phyloP scores from a whole-genome alignment of 1,140 invertebrate species.

The Lysiphlebus fabarum region DNA sequence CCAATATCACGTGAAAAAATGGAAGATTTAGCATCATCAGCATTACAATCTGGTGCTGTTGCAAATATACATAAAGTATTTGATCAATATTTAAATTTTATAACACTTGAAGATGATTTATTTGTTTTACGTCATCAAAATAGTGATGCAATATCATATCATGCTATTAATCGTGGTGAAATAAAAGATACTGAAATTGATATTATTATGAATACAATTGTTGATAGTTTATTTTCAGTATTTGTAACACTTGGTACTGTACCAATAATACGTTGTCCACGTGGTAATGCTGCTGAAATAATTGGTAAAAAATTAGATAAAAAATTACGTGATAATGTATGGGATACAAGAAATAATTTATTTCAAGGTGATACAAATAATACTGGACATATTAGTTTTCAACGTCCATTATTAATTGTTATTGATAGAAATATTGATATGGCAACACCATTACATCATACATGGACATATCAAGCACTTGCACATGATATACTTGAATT shows the following conservation, averaged over 20 bases:
- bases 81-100: constrained; percentile 98
- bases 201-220: constrained; percentile 88
- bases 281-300: constrained; percentile 97
- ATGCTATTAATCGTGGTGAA: constrained; percentile 91
- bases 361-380: constrained; percentile 83
- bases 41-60: constrained; percentile 84
- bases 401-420: constrained; percentile 87
- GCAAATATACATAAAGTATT: constrained; percentile 90
- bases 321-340: constrained; percentile 93
- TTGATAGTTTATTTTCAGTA: constrained; percentile 94
- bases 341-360: constrained; percentile 93
- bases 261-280: constrained; percentile 92
- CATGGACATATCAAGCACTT: constrained; percentile 98
- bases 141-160: constrained; percentile 88
- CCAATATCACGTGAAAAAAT: constrained; percentile 91
- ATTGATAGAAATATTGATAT: constrained; percentile 95
- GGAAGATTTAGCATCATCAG: constrained; percentile 91
- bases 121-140: constrained; percentile 92
- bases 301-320: constrained; percentile 96
- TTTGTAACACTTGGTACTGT: constrained; percentile 94
- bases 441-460: constrained; percentile 96
- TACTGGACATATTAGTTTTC: constrained; percentile 74
- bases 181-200: constrained; percentile 97
- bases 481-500: constrained; percentile 93
- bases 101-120: constrained; percentile 96